A percentile compares a stretch with the other conserved stretches of the same genome.
Evolutionary conservation across 2,888 invertebrate genomes (phyloP).

Genomic region (Horisme vitalbata): DNA sequence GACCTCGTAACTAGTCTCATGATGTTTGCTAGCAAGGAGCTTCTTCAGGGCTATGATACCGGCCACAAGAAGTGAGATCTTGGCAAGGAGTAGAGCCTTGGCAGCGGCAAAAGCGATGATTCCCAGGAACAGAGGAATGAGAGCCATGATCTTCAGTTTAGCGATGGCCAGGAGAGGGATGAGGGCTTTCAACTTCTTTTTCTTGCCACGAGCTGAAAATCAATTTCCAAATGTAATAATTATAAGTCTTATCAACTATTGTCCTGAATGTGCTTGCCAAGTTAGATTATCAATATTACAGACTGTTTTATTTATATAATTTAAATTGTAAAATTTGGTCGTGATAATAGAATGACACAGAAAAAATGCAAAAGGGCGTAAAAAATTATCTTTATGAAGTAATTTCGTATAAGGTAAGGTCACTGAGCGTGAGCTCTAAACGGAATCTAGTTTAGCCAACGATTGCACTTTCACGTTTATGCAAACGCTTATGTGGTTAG

Average conservation of each 20-base stretch:
- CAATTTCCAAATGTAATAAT: too few relatives aligned
- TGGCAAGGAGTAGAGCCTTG: slow-evolving; percentile 92
- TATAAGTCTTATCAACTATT: too few relatives aligned
- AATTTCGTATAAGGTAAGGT: neutral
- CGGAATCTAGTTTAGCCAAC: slow-evolving; percentile 24
- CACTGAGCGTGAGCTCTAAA: neutral
- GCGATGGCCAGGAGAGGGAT: slow-evolving; percentile 89
- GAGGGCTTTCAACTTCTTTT: slow-evolving; percentile 90
- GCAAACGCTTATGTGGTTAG: slow-evolving; percentile 22
- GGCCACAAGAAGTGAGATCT: slow-evolving; percentile 90
- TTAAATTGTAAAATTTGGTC: too few relatives aligned
- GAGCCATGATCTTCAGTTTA: slow-evolving; percentile 89
- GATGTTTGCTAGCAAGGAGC: slow-evolving; percentile 87
- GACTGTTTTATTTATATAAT: too few relatives aligned
- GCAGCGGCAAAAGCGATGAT: slow-evolving; percentile 91
- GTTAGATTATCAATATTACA: too few relatives aligned
- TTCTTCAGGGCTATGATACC: slow-evolving; percentile 87
- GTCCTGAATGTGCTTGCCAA: too few relatives aligned
- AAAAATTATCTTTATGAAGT: slow-evolving; percentile 1
- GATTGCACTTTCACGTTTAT: slow-evolving; percentile 31
- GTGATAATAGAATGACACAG: too few relatives aligned
- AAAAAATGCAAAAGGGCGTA: slow-evolving; percentile 17
- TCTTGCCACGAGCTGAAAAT: slow-evolving; percentile 90
- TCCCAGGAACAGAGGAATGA: slow-evolving; percentile 89
- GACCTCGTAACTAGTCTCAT: slow-evolving; percentile 89